Percentiles rank a stretch among this genome's conserved stretches.
phyloP scores from a whole-genome alignment of 2,888 invertebrate genomes.

The Brachyopa scutellaris region DNA sequence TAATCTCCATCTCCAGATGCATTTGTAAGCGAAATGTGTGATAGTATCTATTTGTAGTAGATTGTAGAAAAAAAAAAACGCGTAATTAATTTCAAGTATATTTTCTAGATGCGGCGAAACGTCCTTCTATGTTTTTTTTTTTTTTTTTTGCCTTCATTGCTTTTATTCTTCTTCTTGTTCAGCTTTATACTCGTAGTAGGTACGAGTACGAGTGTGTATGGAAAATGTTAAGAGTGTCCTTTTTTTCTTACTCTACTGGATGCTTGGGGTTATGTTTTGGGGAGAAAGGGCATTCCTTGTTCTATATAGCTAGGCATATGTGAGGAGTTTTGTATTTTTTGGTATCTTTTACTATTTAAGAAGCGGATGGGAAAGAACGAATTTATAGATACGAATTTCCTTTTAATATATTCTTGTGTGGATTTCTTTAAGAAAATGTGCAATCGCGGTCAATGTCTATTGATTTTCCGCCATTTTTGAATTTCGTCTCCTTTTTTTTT shows the following conservation, averaged over 20 bases:
- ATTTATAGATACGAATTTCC: too few species aligned
- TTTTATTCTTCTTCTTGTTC: neutral
- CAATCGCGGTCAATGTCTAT: too few species aligned
- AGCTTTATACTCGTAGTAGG: neutral
- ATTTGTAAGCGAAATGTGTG: slow-evolving; percentile 58
- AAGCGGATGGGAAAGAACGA: slow-evolving; percentile 9
- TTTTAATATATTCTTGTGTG: too few species aligned
- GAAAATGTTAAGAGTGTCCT: slow-evolving; percentile 59
- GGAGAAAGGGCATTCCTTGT: slow-evolving; percentile 42
- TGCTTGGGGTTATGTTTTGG: slow-evolving; percentile 59
- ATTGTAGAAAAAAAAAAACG: slow-evolving; percentile 60
- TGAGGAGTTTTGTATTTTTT: slow-evolving; percentile 27
- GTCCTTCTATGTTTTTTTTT: slow-evolving; percentile 2
- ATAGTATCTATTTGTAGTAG: slow-evolving; percentile 62
- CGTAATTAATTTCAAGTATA: slow-evolving; percentile 68
- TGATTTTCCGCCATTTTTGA: too few species aligned
- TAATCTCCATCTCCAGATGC: slow-evolving; percentile 46
- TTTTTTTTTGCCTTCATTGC: neutral
- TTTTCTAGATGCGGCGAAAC: slow-evolving; percentile 57
- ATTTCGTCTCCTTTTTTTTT: too few species aligned
- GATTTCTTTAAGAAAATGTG: too few species aligned
- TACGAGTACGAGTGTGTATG: slow-evolving; percentile 23
- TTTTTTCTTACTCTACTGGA: slow-evolving; percentile 41
- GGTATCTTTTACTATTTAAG: slow-evolving; percentile 38
- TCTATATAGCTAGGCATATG: slow-evolving; percentile 52